Evolutionary conservation across 1,140 invertebrate genomes (phyloP), one percentile per base, ranked within the genome.

Genomic region (Hormaphis cornu): DNA sequence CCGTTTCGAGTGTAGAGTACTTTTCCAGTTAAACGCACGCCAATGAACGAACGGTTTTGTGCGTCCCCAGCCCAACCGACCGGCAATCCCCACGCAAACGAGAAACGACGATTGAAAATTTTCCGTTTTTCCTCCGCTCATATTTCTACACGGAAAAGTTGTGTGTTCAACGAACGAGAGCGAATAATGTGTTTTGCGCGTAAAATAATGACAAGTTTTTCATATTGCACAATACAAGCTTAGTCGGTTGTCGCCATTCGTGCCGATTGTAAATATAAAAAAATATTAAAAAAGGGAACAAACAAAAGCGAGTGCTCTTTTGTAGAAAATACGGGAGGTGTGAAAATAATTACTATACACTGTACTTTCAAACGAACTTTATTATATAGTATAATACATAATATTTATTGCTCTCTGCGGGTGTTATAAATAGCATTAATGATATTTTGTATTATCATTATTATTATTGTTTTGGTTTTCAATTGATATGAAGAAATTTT

Each of bases 191-290:
- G 37, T 9, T 56, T 56, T 56, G 53, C 18, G 6, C 20, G 7
- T n/a, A n/a, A 56, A 56, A 56, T 56, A 56, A 56, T 35, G 53
- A 56, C 33, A 56, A n/a, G 33, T 37, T 56, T 37, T 46, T 46
- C 35, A 35, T 10, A 35, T 54, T 54, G 30, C n/a, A n/a, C n/a
- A n/a, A n/a, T n/a, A n/a, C n/a, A n/a, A n/a, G n/a, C n/a, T n/a
- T 53, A 33, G 50, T 52, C 1, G 28, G 28, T 18, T 18, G 10
- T 20, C 18, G n/a, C 37, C 26, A 22, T 56, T 37, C 30, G 10
- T 3, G 18, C 52, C 20, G 30, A 20, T 53, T 14, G 12, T 7
- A 20, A 35, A 35, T n/a, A n/a, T n/a, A 54, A 56, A 56, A 14
- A 54, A 20, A 8, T 16, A n/a, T n/a, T n/a, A n/a, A n/a, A n/a